Conservation (phyloP, 2,888 invertebrate species). For the Eupeodes latifasciatus region DNA sequence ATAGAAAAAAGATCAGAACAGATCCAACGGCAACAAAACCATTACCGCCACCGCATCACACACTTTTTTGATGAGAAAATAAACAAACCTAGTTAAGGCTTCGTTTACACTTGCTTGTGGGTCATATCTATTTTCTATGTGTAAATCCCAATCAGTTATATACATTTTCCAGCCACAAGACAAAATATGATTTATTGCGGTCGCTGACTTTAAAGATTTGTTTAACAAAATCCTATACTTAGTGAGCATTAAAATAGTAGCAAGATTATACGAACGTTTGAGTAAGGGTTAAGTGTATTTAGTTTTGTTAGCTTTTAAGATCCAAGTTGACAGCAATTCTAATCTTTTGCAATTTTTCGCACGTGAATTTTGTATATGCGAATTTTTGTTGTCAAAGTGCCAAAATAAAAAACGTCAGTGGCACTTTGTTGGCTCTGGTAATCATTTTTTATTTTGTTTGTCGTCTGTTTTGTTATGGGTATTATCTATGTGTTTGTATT, state of each 20-base stretch:
- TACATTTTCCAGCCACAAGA: conserved; percentile 15
- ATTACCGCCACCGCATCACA: conserved; percentile 1
- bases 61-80: conserved; percentile 4
- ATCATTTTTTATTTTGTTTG: conserved; percentile 5
- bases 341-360: conserved; percentile 40
- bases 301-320: conserved; percentile 21
- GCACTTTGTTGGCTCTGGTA: conserved; percentile 9
- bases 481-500: neutral
- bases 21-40: neutral
- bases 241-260: conserved; percentile 1
- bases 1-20: conserved; percentile 3
- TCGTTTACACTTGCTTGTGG: conserved; percentile 51
- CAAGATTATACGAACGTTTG: neutral
- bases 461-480: neutral
- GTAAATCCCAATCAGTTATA: conserved; percentile 22
- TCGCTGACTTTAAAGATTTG: conserved; percentile 54
- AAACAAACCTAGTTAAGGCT: conserved; percentile 41
- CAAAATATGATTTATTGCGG: conserved; percentile 47
- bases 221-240: conserved; percentile 16
- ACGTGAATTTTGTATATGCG: conserved; percentile 43
- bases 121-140: conserved; percentile 6
- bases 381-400: conserved; percentile 63
- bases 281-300: conserved; percentile 12
- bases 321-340: conserved; percentile 25
- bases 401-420: conserved; percentile 48